These are phyloP conservation scores for Dryadula phaetusa DNA, from an alignment of 2,888 invertebrate genomes.

Conservation along the genomic window DNA sequence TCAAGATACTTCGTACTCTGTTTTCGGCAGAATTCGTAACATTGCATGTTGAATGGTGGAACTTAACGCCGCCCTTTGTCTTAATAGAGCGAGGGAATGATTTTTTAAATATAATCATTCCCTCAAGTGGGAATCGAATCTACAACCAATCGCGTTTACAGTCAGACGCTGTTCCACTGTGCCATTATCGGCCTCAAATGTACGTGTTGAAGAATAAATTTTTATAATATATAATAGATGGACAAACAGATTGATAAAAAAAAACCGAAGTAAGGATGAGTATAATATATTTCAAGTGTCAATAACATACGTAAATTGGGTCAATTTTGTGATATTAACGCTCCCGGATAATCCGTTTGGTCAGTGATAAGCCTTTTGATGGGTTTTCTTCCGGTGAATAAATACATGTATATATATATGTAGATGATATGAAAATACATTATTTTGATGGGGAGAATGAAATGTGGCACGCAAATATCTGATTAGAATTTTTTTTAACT, in stretches of 20 bases:
- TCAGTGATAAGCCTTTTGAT: conserved; percentile 9
- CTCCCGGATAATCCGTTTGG: conserved; percentile 3
- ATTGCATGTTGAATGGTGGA: neutral
- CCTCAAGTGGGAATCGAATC: too few species aligned
- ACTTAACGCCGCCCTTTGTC: neutral
- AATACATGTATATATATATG: neutral
- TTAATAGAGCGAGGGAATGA: neutral
- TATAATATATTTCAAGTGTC: neutral
- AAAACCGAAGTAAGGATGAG: neutral
- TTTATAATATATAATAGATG: too few species aligned
- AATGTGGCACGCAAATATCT: neutral
- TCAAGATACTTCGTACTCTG: too few species aligned
- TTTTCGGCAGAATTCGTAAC: too few species aligned
- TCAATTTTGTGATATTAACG: conserved; percentile 13
- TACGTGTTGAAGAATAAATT: too few species aligned
- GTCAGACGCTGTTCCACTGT: too few species aligned
- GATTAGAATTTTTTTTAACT: too few species aligned
- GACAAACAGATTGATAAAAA: neutral
- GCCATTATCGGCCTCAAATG: too few species aligned
- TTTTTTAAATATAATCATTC: too few species aligned
- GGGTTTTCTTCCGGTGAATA: neutral
- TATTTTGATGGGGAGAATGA: too few species aligned
- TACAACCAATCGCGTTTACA: too few species aligned
- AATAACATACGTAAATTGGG: neutral
- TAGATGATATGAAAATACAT: neutral